Evolutionary conservation across 1,140 invertebrate species (phyloP).

Genomic region (Heliothis subflexa): DNA sequence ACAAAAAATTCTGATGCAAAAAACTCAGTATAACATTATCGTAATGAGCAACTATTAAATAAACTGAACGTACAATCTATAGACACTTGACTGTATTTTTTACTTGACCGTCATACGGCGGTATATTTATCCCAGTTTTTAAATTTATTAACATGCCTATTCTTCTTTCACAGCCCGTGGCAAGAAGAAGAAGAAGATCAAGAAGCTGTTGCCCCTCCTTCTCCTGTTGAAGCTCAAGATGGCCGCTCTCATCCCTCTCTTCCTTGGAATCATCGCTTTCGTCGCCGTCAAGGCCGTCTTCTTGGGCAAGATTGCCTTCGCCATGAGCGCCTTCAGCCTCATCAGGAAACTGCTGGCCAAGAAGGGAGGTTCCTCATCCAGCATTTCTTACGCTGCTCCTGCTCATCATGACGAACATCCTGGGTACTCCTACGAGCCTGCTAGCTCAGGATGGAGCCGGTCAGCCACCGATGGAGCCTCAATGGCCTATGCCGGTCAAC

Average conservation of each 20-base stretch:
- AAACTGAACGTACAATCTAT: background rate
- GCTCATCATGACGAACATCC: conserved; percentile 77
- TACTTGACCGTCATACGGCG: too few species aligned
- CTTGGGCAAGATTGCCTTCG: conserved; percentile 92
- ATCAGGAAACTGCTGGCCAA: conserved; percentile 89
- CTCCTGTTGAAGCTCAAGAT: conserved; percentile 93
- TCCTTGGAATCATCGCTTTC: conserved; percentile 91
- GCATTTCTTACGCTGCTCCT: conserved; percentile 59
- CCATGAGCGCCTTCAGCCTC: conserved; percentile 90
- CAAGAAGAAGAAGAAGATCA: conserved; percentile 90
- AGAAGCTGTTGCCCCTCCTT: conserved; percentile 91
- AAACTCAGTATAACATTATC: background rate
- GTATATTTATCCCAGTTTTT: too few species aligned
- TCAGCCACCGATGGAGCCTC: conserved; percentile 87
- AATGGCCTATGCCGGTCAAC: conserved; percentile 88
- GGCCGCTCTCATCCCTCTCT: conserved; percentile 91
- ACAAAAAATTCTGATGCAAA: conserved; percentile 12
- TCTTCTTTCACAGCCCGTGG: conserved; percentile 87
- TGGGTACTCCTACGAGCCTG: conserved; percentile 80
- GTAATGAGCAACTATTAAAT: conserved; percentile 28
- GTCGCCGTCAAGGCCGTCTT: conserved; percentile 93
- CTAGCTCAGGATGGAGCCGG: conserved; percentile 85
- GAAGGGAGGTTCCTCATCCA: conserved; percentile 63
- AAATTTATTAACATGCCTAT: background rate
- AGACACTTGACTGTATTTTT: background rate